Evolutionary conservation across 1,140 invertebrate genomes (phyloP).

Genomic region (Panulirus ornatus): DNA sequence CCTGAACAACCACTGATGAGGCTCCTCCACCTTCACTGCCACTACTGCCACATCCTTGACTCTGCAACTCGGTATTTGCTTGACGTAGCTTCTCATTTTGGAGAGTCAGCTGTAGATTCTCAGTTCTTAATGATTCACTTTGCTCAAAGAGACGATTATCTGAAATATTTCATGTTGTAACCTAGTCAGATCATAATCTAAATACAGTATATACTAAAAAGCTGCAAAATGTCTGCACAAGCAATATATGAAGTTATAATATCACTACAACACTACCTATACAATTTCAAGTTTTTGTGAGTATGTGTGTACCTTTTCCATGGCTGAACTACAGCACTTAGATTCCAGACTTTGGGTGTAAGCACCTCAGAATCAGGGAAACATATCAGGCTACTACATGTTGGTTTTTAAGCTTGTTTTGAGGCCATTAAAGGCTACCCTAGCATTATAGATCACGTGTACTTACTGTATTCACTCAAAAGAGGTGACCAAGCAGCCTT

Average conservation of each 20-base stretch:
- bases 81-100: constrained; percentile 89
- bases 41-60: constrained; percentile 76
- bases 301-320: no score
- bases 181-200: not conserved
- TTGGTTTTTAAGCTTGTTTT: no score
- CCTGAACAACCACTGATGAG: constrained; percentile 80
- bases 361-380: no score
- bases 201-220: not conserved
- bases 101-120: constrained; percentile 90
- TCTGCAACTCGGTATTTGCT: constrained; percentile 79
- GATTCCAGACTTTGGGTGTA: no score
- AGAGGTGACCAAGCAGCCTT: no score
- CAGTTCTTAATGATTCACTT: constrained; percentile 86
- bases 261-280: not conserved
- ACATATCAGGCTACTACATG: no score
- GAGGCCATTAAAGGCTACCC: no score
- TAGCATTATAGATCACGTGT: no score
- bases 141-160: constrained; percentile 93
- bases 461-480: no score
- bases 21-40: constrained; percentile 74
- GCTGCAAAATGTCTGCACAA: not conserved
- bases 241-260: not conserved
- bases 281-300: not conserved
- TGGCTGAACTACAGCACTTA: not conserved
- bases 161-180: no score